phyloP scores from a whole-genome alignment of 2,113 vertebrate genomes.

The Heptranchias perlo region DNA sequence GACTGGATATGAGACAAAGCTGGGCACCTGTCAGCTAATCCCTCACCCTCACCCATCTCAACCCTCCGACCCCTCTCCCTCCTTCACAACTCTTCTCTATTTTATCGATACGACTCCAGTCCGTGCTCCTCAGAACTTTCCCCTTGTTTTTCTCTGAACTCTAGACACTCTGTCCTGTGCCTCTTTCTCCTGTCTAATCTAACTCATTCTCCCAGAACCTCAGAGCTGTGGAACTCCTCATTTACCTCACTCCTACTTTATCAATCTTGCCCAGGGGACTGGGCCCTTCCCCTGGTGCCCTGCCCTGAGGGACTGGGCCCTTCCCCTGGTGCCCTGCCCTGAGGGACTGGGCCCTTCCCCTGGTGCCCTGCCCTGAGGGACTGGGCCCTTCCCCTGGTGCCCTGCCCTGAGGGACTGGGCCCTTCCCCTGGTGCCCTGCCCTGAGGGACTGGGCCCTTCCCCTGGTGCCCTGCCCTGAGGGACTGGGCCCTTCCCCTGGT shows the following conservation, averaged over 20 bases:
- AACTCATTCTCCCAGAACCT: not conserved
- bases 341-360: too few relatives aligned
- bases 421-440: too few relatives aligned
- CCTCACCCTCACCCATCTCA: not conserved
- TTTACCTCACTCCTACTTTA: not conserved
- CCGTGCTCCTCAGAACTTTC: not conserved
- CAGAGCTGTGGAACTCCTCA: too few relatives aligned
- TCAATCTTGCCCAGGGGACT: not conserved
- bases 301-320: too few relatives aligned
- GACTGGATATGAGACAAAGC: not conserved
- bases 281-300: too few relatives aligned
- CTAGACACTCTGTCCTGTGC: not conserved
- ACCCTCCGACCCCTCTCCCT: not conserved
- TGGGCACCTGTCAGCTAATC: not conserved
- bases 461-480: too few relatives aligned
- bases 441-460: too few relatives aligned
- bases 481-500: too few relatives aligned
- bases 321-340: not conserved
- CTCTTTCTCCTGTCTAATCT: not conserved
- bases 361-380: too few relatives aligned
- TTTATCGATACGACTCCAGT: not conserved
- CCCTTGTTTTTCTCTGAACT: not conserved
- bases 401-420: too few relatives aligned
- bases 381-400: too few relatives aligned
- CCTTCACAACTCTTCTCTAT: not conserved